These are phyloP conservation scores for Tiliacea aurago DNA, from an alignment of 2,888 invertebrate genomes.

Conservation along the genomic window DNA sequence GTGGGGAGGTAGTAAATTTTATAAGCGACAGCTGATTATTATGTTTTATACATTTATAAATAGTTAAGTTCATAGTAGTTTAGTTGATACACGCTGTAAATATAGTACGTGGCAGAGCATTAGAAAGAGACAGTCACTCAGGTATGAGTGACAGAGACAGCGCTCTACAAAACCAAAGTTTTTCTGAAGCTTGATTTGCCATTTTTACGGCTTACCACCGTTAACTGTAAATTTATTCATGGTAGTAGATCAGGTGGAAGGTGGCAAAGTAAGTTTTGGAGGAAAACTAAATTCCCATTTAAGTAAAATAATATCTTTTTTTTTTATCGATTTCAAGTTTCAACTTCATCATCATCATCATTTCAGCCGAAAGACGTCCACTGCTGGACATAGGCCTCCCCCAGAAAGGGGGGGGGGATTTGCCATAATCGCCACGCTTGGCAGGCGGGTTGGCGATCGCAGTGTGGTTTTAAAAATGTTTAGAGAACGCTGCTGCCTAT, in stretches of 20 bases:
- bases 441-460: too few relatives aligned
- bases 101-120: neutral
- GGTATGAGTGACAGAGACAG: neutral
- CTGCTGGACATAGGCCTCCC: too few relatives aligned
- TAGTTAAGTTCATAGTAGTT: neutral
- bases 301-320: neutral
- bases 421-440: too few relatives aligned
- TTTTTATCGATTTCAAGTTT: slow-evolving; percentile 21
- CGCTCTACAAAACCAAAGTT: neutral
- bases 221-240: neutral
- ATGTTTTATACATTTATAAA: too few relatives aligned
- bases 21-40: too few relatives aligned
- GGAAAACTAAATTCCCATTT: neutral
- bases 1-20: too few relatives aligned
- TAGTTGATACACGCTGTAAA: too few relatives aligned
- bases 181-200: neutral
- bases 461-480: too few relatives aligned
- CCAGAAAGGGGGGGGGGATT: too few relatives aligned
- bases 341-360: too few relatives aligned
- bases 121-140: neutral
- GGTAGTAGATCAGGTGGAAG: neutral
- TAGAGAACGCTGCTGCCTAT: too few relatives aligned
- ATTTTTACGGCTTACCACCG: neutral
- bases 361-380: too few relatives aligned
- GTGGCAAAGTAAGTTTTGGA: neutral